phyloP scores from a whole-genome alignment of 2,113 vertebrate species.

The Muscicapa adusta region DNA sequence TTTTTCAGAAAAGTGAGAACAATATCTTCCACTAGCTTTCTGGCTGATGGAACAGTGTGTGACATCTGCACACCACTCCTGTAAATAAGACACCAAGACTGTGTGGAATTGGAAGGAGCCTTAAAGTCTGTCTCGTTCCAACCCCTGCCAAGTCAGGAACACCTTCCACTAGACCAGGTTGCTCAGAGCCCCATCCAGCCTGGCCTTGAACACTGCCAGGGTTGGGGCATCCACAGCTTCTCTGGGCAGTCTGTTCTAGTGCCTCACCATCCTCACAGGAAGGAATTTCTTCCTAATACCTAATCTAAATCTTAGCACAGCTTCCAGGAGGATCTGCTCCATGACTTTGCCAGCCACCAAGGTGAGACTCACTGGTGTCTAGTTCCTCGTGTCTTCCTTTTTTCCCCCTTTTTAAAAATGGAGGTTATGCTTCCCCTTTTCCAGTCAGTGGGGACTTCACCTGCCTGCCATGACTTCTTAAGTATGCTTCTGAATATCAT shows the following conservation, averaged over 20 bases:
- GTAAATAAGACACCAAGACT: background rate
- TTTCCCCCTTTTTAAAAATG: background rate
- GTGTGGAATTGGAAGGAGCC: background rate
- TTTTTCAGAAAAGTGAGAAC: background rate
- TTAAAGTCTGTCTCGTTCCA: background rate
- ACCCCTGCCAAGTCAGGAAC: background rate
- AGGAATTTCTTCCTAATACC: background rate
- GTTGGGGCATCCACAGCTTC: background rate
- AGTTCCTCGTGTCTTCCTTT: fast-evolving
- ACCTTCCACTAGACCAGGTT: background rate
- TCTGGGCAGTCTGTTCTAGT: too few species aligned
- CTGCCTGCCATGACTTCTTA: background rate
- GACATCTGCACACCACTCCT: background rate
- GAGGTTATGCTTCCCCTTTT: background rate
- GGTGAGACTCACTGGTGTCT: background rate
- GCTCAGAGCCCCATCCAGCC: background rate
- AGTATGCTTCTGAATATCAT: background rate
- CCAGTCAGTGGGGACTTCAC: background rate
- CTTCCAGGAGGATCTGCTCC: background rate
- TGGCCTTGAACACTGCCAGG: background rate
- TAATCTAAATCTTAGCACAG: background rate
- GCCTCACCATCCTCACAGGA: background rate
- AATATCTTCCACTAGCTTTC: background rate
- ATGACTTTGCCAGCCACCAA: background rate
- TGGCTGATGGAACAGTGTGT: background rate